Evolutionary conservation across 2,888 invertebrate species (phyloP).

Genomic region (Cyrtodaria siliqua): DNA sequence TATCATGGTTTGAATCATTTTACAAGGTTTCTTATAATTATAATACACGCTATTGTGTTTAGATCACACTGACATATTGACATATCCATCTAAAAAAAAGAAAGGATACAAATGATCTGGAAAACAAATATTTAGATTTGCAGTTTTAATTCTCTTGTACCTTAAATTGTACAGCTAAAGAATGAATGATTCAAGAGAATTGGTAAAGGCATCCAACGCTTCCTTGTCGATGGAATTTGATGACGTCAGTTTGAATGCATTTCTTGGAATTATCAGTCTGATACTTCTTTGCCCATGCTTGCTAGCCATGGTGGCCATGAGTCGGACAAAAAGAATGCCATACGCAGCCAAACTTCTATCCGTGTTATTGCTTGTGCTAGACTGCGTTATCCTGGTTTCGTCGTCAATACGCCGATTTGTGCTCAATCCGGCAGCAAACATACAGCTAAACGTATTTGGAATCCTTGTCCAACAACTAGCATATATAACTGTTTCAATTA

Average conservation of each 20-base stretch:
- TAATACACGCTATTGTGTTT: no score
- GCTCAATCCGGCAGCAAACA: not conserved
- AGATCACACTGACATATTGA: no score
- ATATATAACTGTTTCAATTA: not conserved
- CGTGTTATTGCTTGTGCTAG: not conserved
- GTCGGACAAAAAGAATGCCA: not conserved
- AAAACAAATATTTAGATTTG: no score
- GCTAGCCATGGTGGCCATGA: not conserved
- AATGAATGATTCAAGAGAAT: no score
- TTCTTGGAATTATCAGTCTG: not conserved
- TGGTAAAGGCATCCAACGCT: no score
- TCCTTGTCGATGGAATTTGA: not conserved
- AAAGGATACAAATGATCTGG: no score
- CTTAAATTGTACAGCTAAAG: no score
- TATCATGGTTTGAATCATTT: no score
- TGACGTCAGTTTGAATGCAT: not conserved
- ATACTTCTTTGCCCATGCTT: not conserved
- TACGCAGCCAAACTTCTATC: not conserved
- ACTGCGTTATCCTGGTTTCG: not conserved
- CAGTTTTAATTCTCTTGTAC: no score
- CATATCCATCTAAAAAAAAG: no score
- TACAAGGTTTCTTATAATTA: no score
- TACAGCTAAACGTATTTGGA: not conserved
- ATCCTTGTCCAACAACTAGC: not conserved
- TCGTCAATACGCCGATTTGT: not conserved